These are phyloP conservation scores for Hipparchia semele DNA, from an alignment of 2,888 invertebrate species.

Conservation along the genomic window DNA sequence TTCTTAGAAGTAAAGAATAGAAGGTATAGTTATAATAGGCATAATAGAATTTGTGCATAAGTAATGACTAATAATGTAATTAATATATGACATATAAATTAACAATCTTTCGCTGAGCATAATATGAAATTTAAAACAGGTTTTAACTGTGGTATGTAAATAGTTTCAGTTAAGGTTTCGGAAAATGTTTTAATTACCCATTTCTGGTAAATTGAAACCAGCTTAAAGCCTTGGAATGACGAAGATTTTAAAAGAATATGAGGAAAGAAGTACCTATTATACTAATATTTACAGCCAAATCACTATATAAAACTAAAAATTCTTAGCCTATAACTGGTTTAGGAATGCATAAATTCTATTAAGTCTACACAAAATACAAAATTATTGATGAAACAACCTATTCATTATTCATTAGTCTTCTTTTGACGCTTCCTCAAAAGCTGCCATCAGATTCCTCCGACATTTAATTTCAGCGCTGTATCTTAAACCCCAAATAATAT, in stretches of 20 bases:
- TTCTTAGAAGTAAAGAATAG: neutral
- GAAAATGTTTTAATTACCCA: too few relatives aligned
- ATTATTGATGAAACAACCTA: neutral
- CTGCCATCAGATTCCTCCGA: conserved; percentile 81
- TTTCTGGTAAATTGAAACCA: too few relatives aligned
- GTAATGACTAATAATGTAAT: neutral
- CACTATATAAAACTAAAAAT: neutral
- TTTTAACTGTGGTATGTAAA: too few relatives aligned
- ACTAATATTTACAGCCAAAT: too few relatives aligned
- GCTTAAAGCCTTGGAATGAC: too few relatives aligned
- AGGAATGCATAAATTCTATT: neutral
- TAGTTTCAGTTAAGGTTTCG: too few relatives aligned
- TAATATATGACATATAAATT: neutral
- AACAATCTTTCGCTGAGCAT: too few relatives aligned
- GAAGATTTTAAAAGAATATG: too few relatives aligned
- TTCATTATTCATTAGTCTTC: conserved; percentile 45
- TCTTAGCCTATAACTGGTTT: neutral
- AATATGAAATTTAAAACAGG: too few relatives aligned
- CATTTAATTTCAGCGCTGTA: conserved; percentile 85
- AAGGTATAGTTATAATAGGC: neutral
- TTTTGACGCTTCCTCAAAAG: conserved; percentile 70
- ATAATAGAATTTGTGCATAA: neutral
- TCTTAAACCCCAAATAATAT: conserved; percentile 83
- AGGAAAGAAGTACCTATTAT: too few relatives aligned
- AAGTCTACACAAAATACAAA: neutral